Evolutionary conservation across 1,140 invertebrate genomes (phyloP), one percentile per base, ranked within the genome.

Genomic region (Anastrepha obliqua): DNA sequence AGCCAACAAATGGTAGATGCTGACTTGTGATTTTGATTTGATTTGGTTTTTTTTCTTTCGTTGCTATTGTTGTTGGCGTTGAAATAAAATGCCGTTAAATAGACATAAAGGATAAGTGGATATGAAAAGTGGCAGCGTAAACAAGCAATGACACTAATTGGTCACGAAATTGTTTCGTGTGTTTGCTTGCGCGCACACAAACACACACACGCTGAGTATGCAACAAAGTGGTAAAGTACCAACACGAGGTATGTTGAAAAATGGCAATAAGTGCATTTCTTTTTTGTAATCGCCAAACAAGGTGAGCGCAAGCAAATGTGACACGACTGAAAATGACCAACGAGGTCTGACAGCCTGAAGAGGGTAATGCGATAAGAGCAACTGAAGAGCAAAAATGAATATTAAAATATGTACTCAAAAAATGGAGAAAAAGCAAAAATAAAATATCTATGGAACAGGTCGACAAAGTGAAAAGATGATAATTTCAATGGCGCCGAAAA

Each of bases 131-230:
- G 86, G 64, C 65, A 39, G 65, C 42, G 86, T 65, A 74, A 87
- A 74, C 65, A 74, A 47, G 15, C 86, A 9, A 47, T 87, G 86
- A 74, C 86, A 74, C 65, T 87, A 87, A 87, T 87, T 87, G 86
- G 86, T 87, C 86, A 87, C 47, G 86, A 17, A 87, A 87, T 17
- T 67, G 55, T 47, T 59, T 5, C 7, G 58, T 51, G 59, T 85
- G 64, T 29, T 44, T 39, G 39, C 3, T 42, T 1, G 20, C n/a
- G 0, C 9, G 20, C 39, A 42, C 11, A 70, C 65, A 70, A 3
- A 42, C 65, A 70, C 65, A 70, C 39, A 70, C 1, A 2, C 29
- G 3, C 29, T 44, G 42, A 5, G 9, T 9, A 47, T 44, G 39
- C 39, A 44, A 39, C 11, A 29, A 13, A 42, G 39, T 44, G 67